These are phyloP conservation scores for Amphibalanus amphitrite DNA, from an alignment of 1,140 invertebrate species.

Conservation along the genomic window DNA sequence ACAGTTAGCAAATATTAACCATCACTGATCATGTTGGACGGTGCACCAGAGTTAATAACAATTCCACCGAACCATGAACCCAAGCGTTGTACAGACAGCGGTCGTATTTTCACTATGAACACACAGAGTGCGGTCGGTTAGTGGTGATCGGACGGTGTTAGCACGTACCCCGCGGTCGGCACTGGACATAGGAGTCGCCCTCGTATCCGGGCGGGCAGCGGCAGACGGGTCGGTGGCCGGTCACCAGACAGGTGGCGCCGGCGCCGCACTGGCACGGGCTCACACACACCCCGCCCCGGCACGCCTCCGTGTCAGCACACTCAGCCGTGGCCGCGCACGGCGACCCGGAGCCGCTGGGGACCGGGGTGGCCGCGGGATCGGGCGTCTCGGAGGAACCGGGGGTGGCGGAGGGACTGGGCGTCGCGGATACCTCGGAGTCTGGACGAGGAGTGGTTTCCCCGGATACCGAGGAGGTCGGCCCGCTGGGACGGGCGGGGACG, in stretches of 20 bases:
- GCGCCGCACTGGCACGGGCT: conserved; percentile 39
- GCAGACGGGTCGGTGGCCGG: conserved; percentile 38
- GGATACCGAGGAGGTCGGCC: no score
- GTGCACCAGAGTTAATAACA: no score
- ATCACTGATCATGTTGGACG: no score
- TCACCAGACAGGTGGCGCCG: conserved; percentile 15
- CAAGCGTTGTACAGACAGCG: no score
- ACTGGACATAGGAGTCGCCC: conserved; percentile 43
- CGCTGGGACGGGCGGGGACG: neutral
- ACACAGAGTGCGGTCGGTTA: no score
- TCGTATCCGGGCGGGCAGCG: conserved; percentile 54
- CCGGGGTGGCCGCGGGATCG: no score
- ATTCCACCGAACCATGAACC: no score
- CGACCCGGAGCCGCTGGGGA: neutral
- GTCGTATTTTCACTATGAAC: no score
- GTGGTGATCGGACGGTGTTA: neutral
- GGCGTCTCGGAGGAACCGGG: neutral
- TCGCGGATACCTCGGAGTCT: no score
- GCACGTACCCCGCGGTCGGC: neutral
- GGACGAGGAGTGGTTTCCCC: no score
- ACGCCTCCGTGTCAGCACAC: neutral
- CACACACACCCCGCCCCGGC: neutral
- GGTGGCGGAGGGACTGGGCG: neutral
- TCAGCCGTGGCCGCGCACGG: neutral
- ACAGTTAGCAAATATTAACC: no score